Conservation (phyloP, 2,888 invertebrate species). For the Cylloceria caligata region DNA sequence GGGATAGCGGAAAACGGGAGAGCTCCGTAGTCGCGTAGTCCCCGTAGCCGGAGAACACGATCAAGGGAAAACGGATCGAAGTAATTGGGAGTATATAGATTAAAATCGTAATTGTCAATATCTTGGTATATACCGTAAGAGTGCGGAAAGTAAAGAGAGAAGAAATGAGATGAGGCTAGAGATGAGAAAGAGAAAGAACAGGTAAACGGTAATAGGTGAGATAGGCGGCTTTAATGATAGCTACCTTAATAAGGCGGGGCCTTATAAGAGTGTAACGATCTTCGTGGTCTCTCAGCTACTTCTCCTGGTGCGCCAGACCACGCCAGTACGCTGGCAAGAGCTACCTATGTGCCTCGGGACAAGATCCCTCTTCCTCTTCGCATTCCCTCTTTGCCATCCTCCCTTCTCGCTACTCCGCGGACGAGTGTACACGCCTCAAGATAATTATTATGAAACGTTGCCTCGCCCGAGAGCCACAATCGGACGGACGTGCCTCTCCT, state of each 20-base stretch:
- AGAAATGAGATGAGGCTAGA: constrained; percentile 67
- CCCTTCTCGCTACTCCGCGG: constrained; percentile 30
- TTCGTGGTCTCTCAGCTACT: constrained; percentile 69
- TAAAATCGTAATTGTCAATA: constrained; percentile 81
- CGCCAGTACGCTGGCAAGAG: constrained; percentile 35
- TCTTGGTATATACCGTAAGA: constrained; percentile 69
- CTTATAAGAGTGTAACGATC: constrained; percentile 75
- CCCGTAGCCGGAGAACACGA: constrained; percentile 22
- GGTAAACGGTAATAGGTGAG: constrained; percentile 78
- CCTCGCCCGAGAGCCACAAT: constrained; percentile 72
- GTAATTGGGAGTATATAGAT: constrained; percentile 79
- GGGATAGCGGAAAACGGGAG: neutral
- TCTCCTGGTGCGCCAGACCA: constrained; percentile 60
- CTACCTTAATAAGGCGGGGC: constrained; percentile 80
- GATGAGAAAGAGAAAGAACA: constrained; percentile 62
- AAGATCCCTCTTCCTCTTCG: constrained; percentile 48
- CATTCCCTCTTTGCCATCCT: constrained; percentile 30
- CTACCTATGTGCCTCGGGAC: constrained; percentile 59
- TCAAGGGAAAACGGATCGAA: constrained; percentile 73
- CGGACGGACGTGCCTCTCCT: constrained; percentile 78
- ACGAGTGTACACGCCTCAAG: constrained; percentile 62
- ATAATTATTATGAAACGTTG: constrained; percentile 80
- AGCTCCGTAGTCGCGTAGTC: constrained; percentile 1
- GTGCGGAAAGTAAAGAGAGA: constrained; percentile 38
- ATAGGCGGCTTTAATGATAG: constrained; percentile 81